These are phyloP conservation scores for Archocentrus centrarchus DNA, from an alignment of 2,113 vertebrate species.

Conservation along the genomic window DNA sequence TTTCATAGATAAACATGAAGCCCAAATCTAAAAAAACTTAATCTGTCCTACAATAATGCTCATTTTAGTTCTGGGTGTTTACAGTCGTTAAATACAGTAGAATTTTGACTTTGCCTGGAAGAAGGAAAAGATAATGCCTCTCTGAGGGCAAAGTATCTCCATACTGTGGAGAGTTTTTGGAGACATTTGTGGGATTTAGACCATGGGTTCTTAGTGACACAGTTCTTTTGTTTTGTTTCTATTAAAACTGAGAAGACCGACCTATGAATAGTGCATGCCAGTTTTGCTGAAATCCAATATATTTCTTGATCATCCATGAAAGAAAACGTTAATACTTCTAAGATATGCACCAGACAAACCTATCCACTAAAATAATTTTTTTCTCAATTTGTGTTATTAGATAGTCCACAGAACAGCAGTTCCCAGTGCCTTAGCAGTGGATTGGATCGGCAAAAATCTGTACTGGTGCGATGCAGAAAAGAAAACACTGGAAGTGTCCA, in stretches of 20 bases:
- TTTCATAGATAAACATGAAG: slow-evolving; percentile 1
- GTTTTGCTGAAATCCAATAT: background rate
- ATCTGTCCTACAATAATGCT: background rate
- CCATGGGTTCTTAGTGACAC: background rate
- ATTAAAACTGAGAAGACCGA: background rate
- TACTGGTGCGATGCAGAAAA: slow-evolving; percentile 97
- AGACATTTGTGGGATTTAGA: background rate
- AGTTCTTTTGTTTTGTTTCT: background rate
- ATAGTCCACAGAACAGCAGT: slow-evolving; percentile 94
- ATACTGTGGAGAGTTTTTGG: background rate
- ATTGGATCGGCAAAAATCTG: slow-evolving; percentile 98
- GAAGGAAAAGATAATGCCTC: background rate
- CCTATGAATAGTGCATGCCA: background rate
- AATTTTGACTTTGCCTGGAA: background rate
- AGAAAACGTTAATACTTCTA: background rate
- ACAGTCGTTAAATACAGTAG: background rate
- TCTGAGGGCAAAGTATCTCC: background rate
- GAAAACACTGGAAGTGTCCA: slow-evolving; percentile 96
- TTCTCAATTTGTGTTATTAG: slow-evolving; percentile 68
- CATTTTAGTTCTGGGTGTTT: background rate
- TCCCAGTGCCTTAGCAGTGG: slow-evolving; percentile 93
- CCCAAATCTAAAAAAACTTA: background rate
- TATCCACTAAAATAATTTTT: background rate
- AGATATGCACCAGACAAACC: background rate
- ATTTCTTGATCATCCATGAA: background rate